Percentiles rank a stretch among this genome's conserved stretches.
phyloP scores from a whole-genome alignment of 2,797 vertebrate species.

The Poecilia picta region DNA sequence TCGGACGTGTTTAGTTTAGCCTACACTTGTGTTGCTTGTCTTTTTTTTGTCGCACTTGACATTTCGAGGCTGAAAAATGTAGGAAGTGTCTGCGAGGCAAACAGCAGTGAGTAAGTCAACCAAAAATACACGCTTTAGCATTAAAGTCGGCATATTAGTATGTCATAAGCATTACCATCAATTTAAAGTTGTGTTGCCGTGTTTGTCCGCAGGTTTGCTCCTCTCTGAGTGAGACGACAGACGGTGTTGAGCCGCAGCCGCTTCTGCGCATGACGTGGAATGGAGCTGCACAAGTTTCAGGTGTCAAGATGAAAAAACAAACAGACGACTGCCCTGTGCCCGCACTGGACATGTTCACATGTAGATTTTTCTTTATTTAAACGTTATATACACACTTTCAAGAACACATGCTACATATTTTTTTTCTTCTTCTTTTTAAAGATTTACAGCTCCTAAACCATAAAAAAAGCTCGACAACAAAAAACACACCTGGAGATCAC shows the following conservation, averaged over 20 bases:
- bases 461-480: constrained; percentile 70
- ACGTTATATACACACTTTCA: constrained; percentile 81
- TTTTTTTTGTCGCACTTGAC: constrained; percentile 8
- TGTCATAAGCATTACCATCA: constrained; percentile 42
- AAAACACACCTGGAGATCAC: constrained; percentile 64
- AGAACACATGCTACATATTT: constrained; percentile 83
- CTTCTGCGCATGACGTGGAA: constrained; percentile 26
- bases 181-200: background rate
- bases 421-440: background rate
- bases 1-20: background rate
- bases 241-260: background rate
- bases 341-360: constrained; percentile 28
- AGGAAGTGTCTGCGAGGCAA: background rate
- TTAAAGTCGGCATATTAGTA: background rate
- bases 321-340: background rate
- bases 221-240: background rate
- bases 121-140: background rate
- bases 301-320: constrained; percentile 5
- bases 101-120: background rate
- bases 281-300: constrained; percentile 34
- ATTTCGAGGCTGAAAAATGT: background rate
- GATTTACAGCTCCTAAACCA: constrained; percentile 76
- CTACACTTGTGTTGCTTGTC: constrained; percentile 8
- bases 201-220: constrained; percentile 17
- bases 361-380: constrained; percentile 79